Evolutionary conservation across 2,113 vertebrate species (phyloP).

Genomic region (Copsychus sechellarum): DNA sequence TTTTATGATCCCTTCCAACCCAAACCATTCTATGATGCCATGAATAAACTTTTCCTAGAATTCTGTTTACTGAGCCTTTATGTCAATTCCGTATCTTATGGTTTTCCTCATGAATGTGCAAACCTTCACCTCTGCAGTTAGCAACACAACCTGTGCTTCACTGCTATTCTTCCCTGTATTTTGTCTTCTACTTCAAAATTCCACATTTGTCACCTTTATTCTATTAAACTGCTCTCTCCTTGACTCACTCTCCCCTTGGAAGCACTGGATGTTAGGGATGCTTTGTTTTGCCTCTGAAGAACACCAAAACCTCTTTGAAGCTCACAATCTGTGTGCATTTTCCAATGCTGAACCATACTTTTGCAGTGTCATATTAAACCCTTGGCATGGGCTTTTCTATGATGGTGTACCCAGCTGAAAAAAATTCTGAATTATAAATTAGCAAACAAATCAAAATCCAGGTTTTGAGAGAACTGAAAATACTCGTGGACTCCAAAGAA

Average conservation of each 20-base stretch:
- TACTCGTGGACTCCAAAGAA: not conserved
- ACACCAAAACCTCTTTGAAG: not conserved
- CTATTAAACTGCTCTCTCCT: not conserved
- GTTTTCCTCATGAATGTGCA: not conserved
- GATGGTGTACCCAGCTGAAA: not conserved
- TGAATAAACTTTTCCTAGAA: not conserved
- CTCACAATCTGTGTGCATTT: not conserved
- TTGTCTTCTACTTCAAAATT: not conserved
- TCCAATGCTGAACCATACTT: accelerated
- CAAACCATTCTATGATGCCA: not conserved
- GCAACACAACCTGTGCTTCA: not conserved
- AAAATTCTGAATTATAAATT: not conserved
- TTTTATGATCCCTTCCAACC: not conserved
- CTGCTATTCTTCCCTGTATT: not conserved
- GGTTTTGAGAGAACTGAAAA: not conserved
- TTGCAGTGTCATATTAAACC: not conserved
- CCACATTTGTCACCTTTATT: not conserved
- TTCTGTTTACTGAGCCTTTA: not conserved
- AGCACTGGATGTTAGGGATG: not conserved
- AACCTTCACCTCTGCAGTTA: not conserved
- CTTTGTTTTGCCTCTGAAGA: not conserved
- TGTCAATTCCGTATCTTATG: not conserved
- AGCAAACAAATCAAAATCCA: not conserved
- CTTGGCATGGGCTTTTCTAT: not conserved
- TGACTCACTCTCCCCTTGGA: not conserved